Evolutionary conservation across 2,888 invertebrate species (phyloP).

Genomic region (Lepidonotus clava): DNA sequence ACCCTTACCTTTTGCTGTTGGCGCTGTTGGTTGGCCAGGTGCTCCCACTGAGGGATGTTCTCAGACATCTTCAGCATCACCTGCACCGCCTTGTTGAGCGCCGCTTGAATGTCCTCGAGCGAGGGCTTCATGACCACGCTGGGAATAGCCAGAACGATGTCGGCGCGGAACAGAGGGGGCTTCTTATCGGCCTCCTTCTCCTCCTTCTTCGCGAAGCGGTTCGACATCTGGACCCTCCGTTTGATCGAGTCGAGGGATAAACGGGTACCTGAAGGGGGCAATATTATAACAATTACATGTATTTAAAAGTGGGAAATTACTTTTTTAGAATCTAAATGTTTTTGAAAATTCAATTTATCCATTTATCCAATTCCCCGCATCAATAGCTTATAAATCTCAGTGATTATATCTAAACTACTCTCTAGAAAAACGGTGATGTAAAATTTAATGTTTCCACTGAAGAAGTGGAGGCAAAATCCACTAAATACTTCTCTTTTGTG

Average conservation of each 20-base stretch:
- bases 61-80: constrained; percentile 92
- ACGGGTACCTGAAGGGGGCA: constrained; percentile 75
- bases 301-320: too few relatives aligned
- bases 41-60: constrained; percentile 95
- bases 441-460: too few relatives aligned
- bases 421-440: too few relatives aligned
- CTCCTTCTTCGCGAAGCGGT: constrained; percentile 75
- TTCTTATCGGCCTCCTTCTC: constrained; percentile 69
- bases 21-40: constrained; percentile 82
- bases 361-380: too few relatives aligned
- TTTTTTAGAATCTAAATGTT: background rate
- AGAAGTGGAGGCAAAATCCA: too few relatives aligned
- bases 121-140: constrained; percentile 90
- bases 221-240: constrained; percentile 78
- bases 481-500: too few relatives aligned
- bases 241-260: constrained; percentile 80
- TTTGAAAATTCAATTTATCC: background rate
- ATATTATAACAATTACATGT: too few relatives aligned
- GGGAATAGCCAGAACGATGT: constrained; percentile 92
- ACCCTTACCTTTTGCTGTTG: constrained; percentile 75
- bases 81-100: constrained; percentile 89
- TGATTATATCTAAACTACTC: too few relatives aligned
- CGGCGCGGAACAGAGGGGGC: constrained; percentile 86
- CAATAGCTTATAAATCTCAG: too few relatives aligned
- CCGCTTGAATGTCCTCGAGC: constrained; percentile 95